Percentiles rank a stretch among this genome's conserved stretches.
These are phyloP conservation scores for Clupea harengus DNA, from an alignment of 2,113 vertebrate genomes.

Conservation along the genomic window DNA sequence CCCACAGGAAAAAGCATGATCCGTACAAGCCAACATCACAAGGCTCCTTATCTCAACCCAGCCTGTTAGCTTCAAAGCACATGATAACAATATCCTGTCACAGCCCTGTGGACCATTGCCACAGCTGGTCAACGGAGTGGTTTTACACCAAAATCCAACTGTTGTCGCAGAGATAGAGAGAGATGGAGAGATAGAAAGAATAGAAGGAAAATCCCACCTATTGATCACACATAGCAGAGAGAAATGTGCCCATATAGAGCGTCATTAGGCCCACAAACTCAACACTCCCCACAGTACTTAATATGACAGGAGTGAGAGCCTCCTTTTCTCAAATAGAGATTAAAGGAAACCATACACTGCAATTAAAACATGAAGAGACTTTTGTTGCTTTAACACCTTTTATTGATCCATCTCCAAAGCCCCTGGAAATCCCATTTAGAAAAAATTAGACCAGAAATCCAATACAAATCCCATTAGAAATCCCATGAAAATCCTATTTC, in stretches of 20 bases:
- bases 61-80: not conserved
- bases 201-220: not conserved
- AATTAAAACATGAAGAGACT: not conserved
- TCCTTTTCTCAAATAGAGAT: not conserved
- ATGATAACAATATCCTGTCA: conserved; percentile 4
- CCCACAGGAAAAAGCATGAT: conserved; percentile 8
- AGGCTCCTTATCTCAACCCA: conserved; percentile 2
- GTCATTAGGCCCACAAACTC: not conserved
- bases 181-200: not conserved
- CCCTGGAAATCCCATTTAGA: conserved; percentile 12
- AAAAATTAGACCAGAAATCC: conserved; percentile 7
- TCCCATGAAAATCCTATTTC: not conserved
- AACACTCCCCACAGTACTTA: not conserved
- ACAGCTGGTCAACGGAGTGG: not conserved
- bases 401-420: not conserved
- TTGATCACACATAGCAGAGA: not conserved
- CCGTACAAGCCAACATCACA: conserved; percentile 5
- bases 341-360: not conserved
- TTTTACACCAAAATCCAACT: not conserved
- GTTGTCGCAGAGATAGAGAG: not conserved
- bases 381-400: not conserved
- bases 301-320: not conserved
- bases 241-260: not conserved
- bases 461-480: conserved; percentile 5
- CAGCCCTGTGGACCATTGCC: not conserved